Base-by-base conservation (phyloP, 1,140 invertebrate genomes). In the Leptonema lineaticorne region DNA sequence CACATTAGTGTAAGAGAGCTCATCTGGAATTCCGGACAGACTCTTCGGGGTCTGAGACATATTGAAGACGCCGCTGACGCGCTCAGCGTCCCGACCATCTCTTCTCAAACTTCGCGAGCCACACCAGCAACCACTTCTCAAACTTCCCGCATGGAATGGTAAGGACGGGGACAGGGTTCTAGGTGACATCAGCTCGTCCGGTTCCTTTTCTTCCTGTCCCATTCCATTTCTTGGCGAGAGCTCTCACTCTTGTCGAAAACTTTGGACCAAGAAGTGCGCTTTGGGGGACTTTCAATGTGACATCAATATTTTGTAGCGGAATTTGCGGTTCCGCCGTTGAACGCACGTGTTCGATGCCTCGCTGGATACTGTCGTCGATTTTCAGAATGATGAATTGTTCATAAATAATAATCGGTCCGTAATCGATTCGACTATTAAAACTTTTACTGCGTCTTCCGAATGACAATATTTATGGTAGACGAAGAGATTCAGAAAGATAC, bases 21-120 rank as follows among this genome's bases (percentile, higher is more conserved):
- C 71, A 72, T 72, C 71, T 72, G 71, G 68, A 69, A 72, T 72
- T 72, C 71, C 71, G 67, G 71, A 24, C 71, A 69, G 71, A 69
- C 71, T 67, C 64, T 59, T 48, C 63, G 67, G n/a, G 63, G 63
- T 65, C 63, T 27, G 68, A 67, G 71, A 72, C 71, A 72, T 69
- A 72, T 69, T 69, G 70, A 68, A 65, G 68, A 60, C 62, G 62
- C 28, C 33, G 60, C 18, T 3, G n/a, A 7, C 3, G 8, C 30
- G 8, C 30, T 2, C n/a, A 16, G 8, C 33, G 8, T 30, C 5
- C 16, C 33, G 18, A 18, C 48, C 28, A 26, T 33, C 60, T 24
- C 53, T 41, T n/a, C 53, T 41, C 50, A 46, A 33, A 28, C 33
- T 29, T 45, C 24, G 18, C 46, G 28, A 24, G 18, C 14, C n/a